phyloP scores from a whole-genome alignment of 2,113 vertebrate genomes.

The Hemiscyllium ocellatum region DNA sequence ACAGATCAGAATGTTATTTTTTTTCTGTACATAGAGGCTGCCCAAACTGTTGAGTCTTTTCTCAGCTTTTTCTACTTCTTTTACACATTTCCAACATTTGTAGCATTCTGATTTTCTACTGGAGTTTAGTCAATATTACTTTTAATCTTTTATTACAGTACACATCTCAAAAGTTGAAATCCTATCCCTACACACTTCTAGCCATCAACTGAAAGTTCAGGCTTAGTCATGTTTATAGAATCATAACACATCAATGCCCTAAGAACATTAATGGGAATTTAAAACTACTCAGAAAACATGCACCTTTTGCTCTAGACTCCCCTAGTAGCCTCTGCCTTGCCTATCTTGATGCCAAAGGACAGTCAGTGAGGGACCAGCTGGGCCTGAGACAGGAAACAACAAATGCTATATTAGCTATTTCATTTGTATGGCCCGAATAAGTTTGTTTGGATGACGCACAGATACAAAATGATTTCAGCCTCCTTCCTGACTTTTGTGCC shows the following conservation, averaged over 20 bases:
- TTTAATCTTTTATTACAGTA: not conserved
- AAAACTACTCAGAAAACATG: not conserved
- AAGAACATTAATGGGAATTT: not conserved
- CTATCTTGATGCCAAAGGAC: not conserved
- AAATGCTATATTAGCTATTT: not conserved
- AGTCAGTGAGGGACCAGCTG: not conserved
- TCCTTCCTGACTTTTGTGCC: not conserved
- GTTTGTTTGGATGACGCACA: not conserved
- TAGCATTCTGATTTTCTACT: not conserved
- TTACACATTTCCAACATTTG: too few species aligned
- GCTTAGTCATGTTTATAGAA: too few species aligned
- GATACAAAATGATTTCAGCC: not conserved
- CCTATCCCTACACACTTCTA: not conserved
- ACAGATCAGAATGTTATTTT: too few species aligned
- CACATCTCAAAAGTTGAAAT: not conserved
- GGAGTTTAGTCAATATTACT: not conserved
- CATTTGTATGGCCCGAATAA: not conserved
- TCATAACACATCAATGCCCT: not conserved
- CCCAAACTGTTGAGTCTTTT: too few species aligned
- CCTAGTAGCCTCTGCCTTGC: not conserved
- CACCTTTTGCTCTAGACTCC: not conserved
- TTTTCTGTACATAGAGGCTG: too few species aligned
- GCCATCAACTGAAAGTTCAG: not conserved
- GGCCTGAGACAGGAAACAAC: not conserved
- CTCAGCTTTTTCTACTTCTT: too few species aligned